Conservation (phyloP, 1,140 invertebrate genomes). For the Piezodorus guildinii region DNA sequence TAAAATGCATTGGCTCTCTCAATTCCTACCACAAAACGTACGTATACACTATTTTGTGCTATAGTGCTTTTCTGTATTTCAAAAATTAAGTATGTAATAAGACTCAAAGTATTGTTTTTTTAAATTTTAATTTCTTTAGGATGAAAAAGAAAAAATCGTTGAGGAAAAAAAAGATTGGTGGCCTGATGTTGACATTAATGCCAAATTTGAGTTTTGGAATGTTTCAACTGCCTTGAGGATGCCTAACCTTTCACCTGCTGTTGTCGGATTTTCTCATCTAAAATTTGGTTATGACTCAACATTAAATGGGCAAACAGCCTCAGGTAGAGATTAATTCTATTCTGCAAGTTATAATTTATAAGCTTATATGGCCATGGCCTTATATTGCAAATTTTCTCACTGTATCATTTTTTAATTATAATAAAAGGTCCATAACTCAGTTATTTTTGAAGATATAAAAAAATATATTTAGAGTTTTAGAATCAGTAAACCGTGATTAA, state of each 20-base stretch:
- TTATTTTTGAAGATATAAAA: too few species aligned
- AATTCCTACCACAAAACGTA: constrained; percentile 8
- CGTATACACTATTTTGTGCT: too few species aligned
- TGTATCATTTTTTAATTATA: too few species aligned
- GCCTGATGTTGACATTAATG: constrained; percentile 35
- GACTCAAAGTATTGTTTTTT: too few species aligned
- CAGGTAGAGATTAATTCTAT: neutral
- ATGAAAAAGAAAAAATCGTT: neutral
- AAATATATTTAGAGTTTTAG: too few species aligned
- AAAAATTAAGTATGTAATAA: too few species aligned
- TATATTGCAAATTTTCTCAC: too few species aligned
- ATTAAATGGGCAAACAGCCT: neutral
- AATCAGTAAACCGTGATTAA: too few species aligned
- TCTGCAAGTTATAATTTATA: too few species aligned
- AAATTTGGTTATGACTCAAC: constrained; percentile 31
- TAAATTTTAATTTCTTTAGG: neutral
- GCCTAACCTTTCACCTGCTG: constrained; percentile 34
- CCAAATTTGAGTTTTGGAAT: constrained; percentile 47
- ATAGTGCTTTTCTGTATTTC: too few species aligned
- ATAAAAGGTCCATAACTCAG: too few species aligned
- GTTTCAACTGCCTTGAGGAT: constrained; percentile 39
- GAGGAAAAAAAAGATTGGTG: constrained; percentile 12
- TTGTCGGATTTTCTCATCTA: constrained; percentile 46
- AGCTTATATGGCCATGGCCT: too few species aligned
- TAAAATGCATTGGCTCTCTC: constrained; percentile 20